phyloP scores from a whole-genome alignment of 2,113 vertebrate species.

The Eonycteris spelaea region DNA sequence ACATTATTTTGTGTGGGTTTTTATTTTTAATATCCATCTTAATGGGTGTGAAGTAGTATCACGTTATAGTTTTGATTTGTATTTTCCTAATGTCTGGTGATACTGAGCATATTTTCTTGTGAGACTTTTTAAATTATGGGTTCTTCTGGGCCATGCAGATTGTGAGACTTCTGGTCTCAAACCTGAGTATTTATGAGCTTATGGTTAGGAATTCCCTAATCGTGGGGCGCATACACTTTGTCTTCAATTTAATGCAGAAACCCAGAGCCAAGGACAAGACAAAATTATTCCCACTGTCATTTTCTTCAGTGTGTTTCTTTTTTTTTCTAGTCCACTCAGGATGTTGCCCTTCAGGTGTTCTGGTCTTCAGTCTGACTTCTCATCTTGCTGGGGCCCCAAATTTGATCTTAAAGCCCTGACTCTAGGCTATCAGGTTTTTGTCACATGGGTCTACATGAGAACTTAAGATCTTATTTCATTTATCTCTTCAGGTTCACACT shows the following conservation, averaged over 20 bases:
- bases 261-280: neutral
- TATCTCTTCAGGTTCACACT: neutral
- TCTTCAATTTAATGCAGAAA: neutral
- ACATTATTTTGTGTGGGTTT: neutral
- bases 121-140: neutral
- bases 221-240: neutral
- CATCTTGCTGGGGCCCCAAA: neutral
- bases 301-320: neutral
- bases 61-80: neutral
- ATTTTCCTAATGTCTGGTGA: neutral
- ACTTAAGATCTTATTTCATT: neutral
- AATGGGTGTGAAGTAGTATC: neutral
- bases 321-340: neutral
- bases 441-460: neutral
- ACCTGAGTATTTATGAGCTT: neutral
- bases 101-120: neutral
- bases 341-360: neutral
- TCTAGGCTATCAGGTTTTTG: neutral
- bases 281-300: neutral
- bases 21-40: neutral
- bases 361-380: neutral
- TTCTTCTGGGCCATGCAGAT: neutral
- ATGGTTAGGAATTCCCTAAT: neutral
- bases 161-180: slow-evolving; percentile 23
- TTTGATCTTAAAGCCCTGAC: neutral